Conservation (phyloP, 2,797 vertebrate species). For the Pseudotriccus pelzelni region DNA sequence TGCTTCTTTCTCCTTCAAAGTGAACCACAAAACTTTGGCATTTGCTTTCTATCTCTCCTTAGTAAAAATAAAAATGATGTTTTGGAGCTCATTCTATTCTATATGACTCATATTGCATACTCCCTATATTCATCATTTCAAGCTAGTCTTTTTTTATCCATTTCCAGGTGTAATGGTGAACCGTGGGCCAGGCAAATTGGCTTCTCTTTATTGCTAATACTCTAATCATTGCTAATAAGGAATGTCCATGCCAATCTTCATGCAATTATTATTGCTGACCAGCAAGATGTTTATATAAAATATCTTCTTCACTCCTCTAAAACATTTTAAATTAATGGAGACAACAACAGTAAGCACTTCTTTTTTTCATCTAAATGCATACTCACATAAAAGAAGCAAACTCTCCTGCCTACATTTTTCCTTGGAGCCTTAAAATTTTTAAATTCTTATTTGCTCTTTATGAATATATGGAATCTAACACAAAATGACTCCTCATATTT, state of each 20-base stretch:
- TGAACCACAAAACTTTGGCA: background rate
- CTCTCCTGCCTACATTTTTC: background rate
- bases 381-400: background rate
- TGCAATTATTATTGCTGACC: background rate
- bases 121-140: background rate
- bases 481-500: background rate
- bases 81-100: background rate
- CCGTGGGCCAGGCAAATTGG: background rate
- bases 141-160: background rate
- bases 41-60: background rate
- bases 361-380: background rate
- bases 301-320: background rate
- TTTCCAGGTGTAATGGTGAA: conserved; percentile 10
- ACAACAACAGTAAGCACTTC: background rate
- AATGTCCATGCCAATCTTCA: background rate
- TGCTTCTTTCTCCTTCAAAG: background rate
- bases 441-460: background rate
- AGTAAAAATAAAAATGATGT: conserved; percentile 21
- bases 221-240: background rate
- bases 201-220: background rate
- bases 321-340: background rate
- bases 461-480: background rate
- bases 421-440: background rate
- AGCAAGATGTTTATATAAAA: background rate
- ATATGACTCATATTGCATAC: conserved; percentile 29